Evolutionary conservation across 2,888 invertebrate genomes (phyloP).

Genomic region (Teleiodes luculella): DNA sequence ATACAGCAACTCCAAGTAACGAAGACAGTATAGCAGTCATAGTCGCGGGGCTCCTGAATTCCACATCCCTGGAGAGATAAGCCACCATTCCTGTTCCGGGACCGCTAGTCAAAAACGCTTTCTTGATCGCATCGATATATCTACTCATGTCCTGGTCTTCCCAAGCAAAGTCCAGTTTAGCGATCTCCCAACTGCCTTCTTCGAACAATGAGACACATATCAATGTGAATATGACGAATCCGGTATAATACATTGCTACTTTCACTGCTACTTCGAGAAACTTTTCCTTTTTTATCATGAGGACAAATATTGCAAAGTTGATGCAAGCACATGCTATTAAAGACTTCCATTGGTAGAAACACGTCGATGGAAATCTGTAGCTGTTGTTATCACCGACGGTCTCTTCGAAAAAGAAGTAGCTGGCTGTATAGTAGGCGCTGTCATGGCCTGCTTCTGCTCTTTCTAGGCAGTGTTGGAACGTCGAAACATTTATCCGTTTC

Average conservation of each 20-base stretch:
- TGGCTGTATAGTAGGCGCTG: conserved; percentile 52
- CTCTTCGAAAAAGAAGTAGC: conserved; percentile 54
- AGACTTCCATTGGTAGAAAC: conserved; percentile 49
- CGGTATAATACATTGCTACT: conserved; percentile 40
- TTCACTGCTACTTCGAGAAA: conserved; percentile 44
- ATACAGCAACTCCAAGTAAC: conserved; percentile 44
- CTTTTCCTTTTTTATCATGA: conserved; percentile 52
- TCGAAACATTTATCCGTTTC: conserved; percentile 55
- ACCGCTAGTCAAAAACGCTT: conserved; percentile 47
- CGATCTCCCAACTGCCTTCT: conserved; percentile 63
- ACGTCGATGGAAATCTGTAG: conserved; percentile 34
- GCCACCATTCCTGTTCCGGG: conserved; percentile 55
- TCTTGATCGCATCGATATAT: background rate
- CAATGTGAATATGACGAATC: conserved; percentile 42
- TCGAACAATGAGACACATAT: conserved; percentile 55
- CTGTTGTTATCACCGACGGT: conserved; percentile 56
- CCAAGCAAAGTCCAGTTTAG: conserved; percentile 21
- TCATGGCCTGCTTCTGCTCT: conserved; percentile 57
- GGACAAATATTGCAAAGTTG: conserved; percentile 39
- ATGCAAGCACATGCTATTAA: conserved; percentile 36
- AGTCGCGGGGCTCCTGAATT: conserved; percentile 64
- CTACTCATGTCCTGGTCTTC: background rate
- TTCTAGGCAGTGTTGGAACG: conserved; percentile 65
- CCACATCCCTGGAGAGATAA: conserved; percentile 49
- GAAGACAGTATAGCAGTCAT: conserved; percentile 57